Evolutionary conservation across 2,888 invertebrate genomes (phyloP).

Genomic region (Phorcus lineatus): DNA sequence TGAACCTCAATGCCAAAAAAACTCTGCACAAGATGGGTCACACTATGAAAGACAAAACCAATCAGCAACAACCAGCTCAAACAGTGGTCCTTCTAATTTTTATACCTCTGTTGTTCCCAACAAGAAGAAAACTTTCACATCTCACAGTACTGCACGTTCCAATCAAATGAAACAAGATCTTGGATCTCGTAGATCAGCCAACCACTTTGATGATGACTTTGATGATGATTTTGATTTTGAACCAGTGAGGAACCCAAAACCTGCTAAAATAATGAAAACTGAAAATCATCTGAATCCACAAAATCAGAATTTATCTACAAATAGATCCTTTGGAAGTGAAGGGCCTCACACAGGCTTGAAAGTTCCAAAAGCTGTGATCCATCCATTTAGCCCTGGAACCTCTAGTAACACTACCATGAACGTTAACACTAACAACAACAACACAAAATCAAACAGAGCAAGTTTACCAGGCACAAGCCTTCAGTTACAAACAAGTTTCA

Average conservation of each 20-base stretch:
- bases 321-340: neutral
- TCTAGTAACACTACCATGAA: neutral
- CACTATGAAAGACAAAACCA: neutral
- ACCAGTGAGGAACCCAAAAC: too few species aligned
- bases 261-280: too few species aligned
- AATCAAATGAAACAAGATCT: too few species aligned
- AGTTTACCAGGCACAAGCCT: neutral
- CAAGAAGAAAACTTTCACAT: too few species aligned
- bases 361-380: constrained; percentile 28
- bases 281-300: too few species aligned
- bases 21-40: neutral
- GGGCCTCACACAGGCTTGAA: neutral
- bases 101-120: too few species aligned
- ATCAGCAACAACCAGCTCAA: too few species aligned
- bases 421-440: too few species aligned
- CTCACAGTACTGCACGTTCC: too few species aligned
- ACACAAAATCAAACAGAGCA: neutral
- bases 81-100: too few species aligned
- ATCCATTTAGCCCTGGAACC: constrained; percentile 9
- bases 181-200: neutral
- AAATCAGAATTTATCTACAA: too few species aligned
- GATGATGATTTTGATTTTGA: neutral
- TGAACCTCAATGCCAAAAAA: neutral
- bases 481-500: too few species aligned
- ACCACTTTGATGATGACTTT: neutral